Evolutionary conservation across 2,888 invertebrate genomes (phyloP), one percentile per base, ranked within the genome.

Genomic region (Augochlorella aurata): DNA sequence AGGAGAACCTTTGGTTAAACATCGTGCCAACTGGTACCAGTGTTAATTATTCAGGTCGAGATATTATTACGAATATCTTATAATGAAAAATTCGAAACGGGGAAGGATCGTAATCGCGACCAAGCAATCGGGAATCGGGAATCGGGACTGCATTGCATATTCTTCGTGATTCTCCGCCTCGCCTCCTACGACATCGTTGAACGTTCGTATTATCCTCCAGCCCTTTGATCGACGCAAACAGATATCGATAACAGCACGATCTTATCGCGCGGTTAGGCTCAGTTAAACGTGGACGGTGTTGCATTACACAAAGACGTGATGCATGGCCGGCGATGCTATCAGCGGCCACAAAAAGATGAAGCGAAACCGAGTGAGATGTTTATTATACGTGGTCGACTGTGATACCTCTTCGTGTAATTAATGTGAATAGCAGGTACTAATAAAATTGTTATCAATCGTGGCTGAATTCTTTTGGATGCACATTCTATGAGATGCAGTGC

Each of bases 201-300:
- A 84, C 82, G 77, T 77, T 77, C 83, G 83, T 85, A 85, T 87
- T 88, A 87, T 87, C 87, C 85, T 18, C 68, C 72, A 75, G 77
- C 75, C 68, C 79, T 85, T 87, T 83, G 86, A 88, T 88, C 86
- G 84, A 88, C 88, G 82, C 79, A 79, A 74, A 82, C 75, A 77
- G 88, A 89, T 89, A 88, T 85, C 85, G 89, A 87, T 89, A 88
- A 85, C 87, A 81, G 80, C 73, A 70, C 79, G 87, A 89, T 89
- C 78, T 88, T 88, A 88, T 89, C 88, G 79, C 44, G 63, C 77
- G 78, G 81, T 79, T 65, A 83, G 81, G 79, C 79, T 84, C 79
- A 79, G 83, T 86, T 83, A 86, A 88, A 88, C 83, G 82, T 79
- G 77, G 75, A 81, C 58, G 88, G 88, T 85, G 82, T 87, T 85